A percentile compares a stretch with the other conserved stretches of the same genome.
phyloP scores from a whole-genome alignment of 2,113 vertebrate species.

The Romanogobio albipinnatus region DNA sequence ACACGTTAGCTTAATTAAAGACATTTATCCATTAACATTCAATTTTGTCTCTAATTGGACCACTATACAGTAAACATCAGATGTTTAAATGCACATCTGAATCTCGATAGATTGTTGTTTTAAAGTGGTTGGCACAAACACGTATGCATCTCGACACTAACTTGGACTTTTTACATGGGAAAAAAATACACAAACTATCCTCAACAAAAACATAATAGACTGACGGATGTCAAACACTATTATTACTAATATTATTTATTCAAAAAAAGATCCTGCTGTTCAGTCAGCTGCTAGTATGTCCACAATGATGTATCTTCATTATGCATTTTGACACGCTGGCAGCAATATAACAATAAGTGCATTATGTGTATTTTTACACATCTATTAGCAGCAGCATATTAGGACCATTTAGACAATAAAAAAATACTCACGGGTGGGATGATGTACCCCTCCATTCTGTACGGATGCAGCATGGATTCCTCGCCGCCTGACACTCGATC shows the following conservation, averaged over 20 bases:
- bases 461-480: conserved; percentile 81
- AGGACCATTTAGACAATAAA: not conserved
- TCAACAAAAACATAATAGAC: conserved; percentile 2
- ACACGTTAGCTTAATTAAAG: not conserved
- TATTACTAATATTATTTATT: no score
- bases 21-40: not conserved
- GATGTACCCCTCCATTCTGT: conserved; percentile 85
- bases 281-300: not conserved
- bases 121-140: not conserved
- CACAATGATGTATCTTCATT: not conserved
- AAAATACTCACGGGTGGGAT: conserved; percentile 78
- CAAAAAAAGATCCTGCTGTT: not conserved
- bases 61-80: not conserved
- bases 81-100: not conserved
- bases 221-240: conserved; percentile 16
- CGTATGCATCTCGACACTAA: not conserved
- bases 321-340: not conserved
- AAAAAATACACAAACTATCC: not conserved
- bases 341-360: not conserved
- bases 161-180: not conserved
- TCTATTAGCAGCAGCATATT: not conserved
- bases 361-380: not conserved
- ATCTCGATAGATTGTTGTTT: not conserved
- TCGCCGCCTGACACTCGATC: conserved; percentile 65
- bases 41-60: not conserved